Evolutionary conservation across 2,113 vertebrate species (phyloP), one percentile per base, ranked within the genome.

Genomic region (Labeo catla): DNA sequence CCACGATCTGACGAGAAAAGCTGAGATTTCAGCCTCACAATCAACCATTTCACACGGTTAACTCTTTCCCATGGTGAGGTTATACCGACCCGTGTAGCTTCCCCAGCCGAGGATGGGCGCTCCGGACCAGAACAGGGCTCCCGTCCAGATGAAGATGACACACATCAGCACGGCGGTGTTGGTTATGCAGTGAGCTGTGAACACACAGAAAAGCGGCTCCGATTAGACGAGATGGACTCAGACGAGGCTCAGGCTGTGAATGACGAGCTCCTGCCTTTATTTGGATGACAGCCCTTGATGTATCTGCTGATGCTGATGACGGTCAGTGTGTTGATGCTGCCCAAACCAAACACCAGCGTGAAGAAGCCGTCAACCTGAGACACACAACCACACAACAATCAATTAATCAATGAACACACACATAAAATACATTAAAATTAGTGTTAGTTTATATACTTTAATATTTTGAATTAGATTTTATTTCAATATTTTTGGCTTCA

Each of bases 231-330:
- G 52, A 16, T 59, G 6, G 6, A 79, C 28, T 70, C 47, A 21
- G 54, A 19, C 0, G 54, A 57, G 36, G 28, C 39, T 23, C n/a
- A 76, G 6, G 52, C 12, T 49, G 21, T 77, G 8, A 45, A 10
- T 15, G 11, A 73, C n/a, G 16, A 4, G 6, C 39, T 85, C 89
- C 94, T 92, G 96, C 95, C 95, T 97, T 94, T 95, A 79, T 92
- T 92, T 15, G 96, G 95, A 86, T 95, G 96, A 72, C 96, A 96
- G 83, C 94, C 95, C 90, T 96, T 96, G 90, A 97, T 96, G 87
- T 97, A 98, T 86, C 96, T 94, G 76, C 95, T 97, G 87, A 98
- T 87, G 66, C 96, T 98, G 92, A 97, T 97, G 45, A 97, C 96
- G 0, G 96, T 97, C 74, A 97, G 93, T 15, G 97, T 98, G 90